Conservation (phyloP, 2,888 invertebrate species). For the Nemotelus pantherinus region DNA sequence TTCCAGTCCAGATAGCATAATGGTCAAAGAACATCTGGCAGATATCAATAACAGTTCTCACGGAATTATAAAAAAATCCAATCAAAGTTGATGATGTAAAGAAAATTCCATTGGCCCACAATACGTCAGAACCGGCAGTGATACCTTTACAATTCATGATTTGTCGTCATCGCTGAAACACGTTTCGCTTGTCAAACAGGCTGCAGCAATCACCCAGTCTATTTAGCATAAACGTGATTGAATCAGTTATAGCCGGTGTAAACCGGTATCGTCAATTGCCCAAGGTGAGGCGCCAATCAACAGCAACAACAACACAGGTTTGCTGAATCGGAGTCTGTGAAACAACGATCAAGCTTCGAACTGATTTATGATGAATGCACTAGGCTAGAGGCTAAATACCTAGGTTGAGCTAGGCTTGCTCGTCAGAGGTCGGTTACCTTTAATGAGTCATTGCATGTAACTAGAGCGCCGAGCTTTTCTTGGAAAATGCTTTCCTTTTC, state of each 20-base stretch:
- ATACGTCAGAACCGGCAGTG: too few relatives aligned
- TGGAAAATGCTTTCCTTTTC: too few relatives aligned
- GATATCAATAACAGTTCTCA: too few relatives aligned
- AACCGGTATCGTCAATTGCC: slow-evolving; percentile 9
- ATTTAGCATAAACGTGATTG: not conserved
- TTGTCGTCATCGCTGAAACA: not conserved
- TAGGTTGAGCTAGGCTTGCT: not conserved
- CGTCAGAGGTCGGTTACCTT: slow-evolving; percentile 25
- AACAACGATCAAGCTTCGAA: not conserved
- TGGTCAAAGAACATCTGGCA: too few relatives aligned
- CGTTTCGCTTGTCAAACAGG: not conserved
- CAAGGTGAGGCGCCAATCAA: slow-evolving; percentile 37
- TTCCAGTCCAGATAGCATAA: too few relatives aligned
- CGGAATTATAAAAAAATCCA: not conserved
- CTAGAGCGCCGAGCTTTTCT: not conserved
- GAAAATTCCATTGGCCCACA: not conserved
- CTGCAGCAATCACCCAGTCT: not conserved
- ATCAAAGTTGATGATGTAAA: not conserved
- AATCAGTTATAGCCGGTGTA: slow-evolving; percentile 31
- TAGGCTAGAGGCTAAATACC: not conserved
- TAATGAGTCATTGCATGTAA: slow-evolving; percentile 9
- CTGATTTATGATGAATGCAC: not conserved
- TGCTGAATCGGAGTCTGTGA: too few relatives aligned
- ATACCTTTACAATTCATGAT: too few relatives aligned
- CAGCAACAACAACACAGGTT: not conserved